Evolutionary conservation across 23 tunicate species (phyloP).

Genomic region (Aplidium turbinatum): DNA sequence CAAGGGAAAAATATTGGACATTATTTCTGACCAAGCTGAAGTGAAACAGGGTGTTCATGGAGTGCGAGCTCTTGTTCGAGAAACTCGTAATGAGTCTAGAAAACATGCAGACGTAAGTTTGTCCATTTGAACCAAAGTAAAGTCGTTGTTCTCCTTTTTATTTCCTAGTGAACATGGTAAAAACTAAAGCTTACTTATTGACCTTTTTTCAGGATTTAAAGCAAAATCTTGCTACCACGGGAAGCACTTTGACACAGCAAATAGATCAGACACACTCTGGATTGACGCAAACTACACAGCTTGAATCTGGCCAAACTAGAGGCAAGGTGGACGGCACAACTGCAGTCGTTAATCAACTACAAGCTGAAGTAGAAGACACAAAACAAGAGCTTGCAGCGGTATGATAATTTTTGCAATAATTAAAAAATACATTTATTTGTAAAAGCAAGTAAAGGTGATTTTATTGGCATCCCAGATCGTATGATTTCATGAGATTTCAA

Average conservation of each 20-base stretch:
- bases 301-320: constrained; percentile 73
- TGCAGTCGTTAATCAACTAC: constrained; percentile 51
- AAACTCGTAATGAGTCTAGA: constrained; percentile 52
- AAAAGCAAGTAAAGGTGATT: too few relatives aligned
- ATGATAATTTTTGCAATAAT: too few relatives aligned
- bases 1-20: constrained; percentile 53
- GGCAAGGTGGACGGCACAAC: constrained; percentile 69
- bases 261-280: constrained; percentile 65
- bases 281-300: constrained; percentile 46
- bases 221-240: constrained; percentile 48
- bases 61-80: constrained; percentile 68
- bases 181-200: neutral
- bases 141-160: neutral
- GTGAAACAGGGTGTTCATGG: constrained; percentile 79
- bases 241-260: constrained; percentile 29
- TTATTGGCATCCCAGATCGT: too few relatives aligned
- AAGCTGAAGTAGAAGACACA: constrained; percentile 62
- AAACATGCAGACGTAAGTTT: constrained; percentile 46
- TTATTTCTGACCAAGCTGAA: constrained; percentile 84
- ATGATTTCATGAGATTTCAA: too few relatives aligned
- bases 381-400: constrained; percentile 58
- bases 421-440: neutral
- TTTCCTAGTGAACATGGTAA: neutral
- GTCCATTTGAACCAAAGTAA: neutral
- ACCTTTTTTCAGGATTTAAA: constrained; percentile 54